Conservation (phyloP, 2,113 vertebrate genomes). For the Thymallus thymallus region DNA sequence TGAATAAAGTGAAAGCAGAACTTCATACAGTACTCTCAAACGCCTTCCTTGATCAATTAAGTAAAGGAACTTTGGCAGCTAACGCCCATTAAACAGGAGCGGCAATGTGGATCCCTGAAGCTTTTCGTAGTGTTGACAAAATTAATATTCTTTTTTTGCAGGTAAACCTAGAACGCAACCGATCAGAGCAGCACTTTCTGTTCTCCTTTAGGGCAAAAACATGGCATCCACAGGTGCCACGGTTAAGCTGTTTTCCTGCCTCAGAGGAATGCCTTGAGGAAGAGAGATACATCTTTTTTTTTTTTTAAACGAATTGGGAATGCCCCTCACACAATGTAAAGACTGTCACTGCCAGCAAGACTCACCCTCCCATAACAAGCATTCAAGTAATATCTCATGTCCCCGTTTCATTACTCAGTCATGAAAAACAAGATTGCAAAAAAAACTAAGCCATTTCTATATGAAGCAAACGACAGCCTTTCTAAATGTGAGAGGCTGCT, state of each 20-base stretch:
- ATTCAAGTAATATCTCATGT: conserved; percentile 9
- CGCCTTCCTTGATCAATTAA: not conserved
- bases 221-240: not conserved
- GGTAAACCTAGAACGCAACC: not conserved
- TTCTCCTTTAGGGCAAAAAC: not conserved
- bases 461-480: not conserved
- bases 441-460: not conserved
- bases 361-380: conserved; percentile 12
- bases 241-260: not conserved
- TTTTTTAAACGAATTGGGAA: not conserved
- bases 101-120: not conserved
- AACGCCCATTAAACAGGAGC: not conserved
- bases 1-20: conserved; percentile 1
- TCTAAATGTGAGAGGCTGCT: not conserved
- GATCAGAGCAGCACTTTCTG: not conserved
- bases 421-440: conserved; percentile 2
- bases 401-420: not conserved
- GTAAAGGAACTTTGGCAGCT: not conserved
- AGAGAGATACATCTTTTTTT: not conserved
- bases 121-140: not conserved
- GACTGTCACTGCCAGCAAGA: not conserved
- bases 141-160: not conserved
- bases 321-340: conserved; percentile 12
- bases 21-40: not conserved
- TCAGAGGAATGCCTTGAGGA: not conserved